phyloP scores from a whole-genome alignment of 2,888 invertebrate species.

The Anoplius nigerrimus region DNA sequence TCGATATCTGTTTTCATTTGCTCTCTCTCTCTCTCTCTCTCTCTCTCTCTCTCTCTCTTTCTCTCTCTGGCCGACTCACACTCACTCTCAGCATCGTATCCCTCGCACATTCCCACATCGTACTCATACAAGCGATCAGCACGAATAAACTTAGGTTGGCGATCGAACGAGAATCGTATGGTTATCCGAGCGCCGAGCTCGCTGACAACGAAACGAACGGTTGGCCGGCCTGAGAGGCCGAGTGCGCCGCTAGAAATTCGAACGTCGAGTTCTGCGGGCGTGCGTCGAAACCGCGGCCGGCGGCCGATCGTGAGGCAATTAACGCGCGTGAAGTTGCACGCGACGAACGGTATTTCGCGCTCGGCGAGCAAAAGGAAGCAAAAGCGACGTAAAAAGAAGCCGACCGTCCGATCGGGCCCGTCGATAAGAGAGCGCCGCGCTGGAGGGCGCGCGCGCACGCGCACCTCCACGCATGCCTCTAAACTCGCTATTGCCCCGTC shows the following conservation, averaged over 20 bases:
- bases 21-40: neutral
- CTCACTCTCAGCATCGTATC: neutral
- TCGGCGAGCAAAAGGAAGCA: conserved; percentile 7
- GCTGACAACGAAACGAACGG: too few species aligned
- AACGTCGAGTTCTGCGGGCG: conserved; percentile 11
- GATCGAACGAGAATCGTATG: neutral
- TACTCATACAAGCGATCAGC: neutral
- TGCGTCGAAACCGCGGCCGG: conserved; percentile 19
- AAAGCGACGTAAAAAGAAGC: too few species aligned
- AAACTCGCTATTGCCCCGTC: too few species aligned
- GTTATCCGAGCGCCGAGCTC: neutral
- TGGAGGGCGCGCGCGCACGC: too few species aligned
- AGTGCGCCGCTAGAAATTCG: conserved; percentile 25
- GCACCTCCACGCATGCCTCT: too few species aligned
- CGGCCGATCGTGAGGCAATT: conserved; percentile 34
- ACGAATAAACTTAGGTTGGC: neutral
- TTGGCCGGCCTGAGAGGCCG: neutral
- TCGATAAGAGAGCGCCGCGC: too few species aligned
- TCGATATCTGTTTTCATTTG: conserved; percentile 7
- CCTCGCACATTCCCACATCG: neutral
- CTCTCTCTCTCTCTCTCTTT: neutral
- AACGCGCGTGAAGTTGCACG: conserved; percentile 30
- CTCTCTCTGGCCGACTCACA: neutral
- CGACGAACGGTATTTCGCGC: conserved; percentile 22
- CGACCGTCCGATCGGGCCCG: too few species aligned